These are phyloP conservation scores for Conus betulinus DNA, from an alignment of 1,140 invertebrate genomes.

Conservation along the genomic window DNA sequence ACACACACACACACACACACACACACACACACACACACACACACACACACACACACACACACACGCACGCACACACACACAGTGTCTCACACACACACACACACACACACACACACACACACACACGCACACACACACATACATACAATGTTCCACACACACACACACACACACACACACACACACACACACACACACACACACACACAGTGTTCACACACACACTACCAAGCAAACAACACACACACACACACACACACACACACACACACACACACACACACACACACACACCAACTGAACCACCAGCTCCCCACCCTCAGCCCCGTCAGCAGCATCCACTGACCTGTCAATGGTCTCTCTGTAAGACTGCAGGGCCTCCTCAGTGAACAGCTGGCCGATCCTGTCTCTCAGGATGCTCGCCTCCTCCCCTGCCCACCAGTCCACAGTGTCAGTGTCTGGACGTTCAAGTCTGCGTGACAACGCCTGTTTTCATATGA, in stretches of 20 bases:
- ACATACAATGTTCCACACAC: too few relatives aligned
- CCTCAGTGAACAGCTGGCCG: conserved; percentile 54
- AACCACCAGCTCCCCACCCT: not conserved
- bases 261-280: not conserved
- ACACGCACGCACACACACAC: not conserved
- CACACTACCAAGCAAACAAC: too few relatives aligned
- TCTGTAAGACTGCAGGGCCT: conserved; percentile 54
- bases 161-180: not conserved
- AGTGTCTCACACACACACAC: not conserved
- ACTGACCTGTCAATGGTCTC: conserved; percentile 55
- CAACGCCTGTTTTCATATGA: too few relatives aligned
- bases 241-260: not conserved
- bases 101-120: not conserved
- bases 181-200: not conserved
- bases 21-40: too few relatives aligned
- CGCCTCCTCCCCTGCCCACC: conserved; percentile 54
- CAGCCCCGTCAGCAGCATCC: not conserved
- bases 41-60: too few relatives aligned
- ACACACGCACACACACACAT: too few relatives aligned
- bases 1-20: too few relatives aligned
- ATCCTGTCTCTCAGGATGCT: conserved; percentile 48
- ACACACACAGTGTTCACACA: not conserved
- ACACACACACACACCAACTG: not conserved
- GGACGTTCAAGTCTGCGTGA: too few relatives aligned
- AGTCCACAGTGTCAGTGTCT: too few relatives aligned